Evolutionary conservation across 2,113 vertebrate species (phyloP).

Genomic region (Corythornis vintsioides): DNA sequence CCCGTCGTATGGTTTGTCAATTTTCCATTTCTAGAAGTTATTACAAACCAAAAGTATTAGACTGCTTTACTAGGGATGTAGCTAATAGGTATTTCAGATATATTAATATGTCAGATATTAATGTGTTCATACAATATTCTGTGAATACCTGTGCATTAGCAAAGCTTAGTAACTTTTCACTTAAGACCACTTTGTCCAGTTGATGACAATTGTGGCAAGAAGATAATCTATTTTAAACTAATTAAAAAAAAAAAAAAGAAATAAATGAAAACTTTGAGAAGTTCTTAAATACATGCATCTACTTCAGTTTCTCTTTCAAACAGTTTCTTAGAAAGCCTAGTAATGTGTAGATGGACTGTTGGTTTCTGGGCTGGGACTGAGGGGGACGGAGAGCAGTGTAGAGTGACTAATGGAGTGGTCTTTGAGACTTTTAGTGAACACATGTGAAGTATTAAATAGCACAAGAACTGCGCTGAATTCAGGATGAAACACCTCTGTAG

Average conservation of each 20-base stretch:
- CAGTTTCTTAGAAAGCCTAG: neutral
- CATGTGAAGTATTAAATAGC: neutral
- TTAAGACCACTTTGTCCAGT: neutral
- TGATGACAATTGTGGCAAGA: neutral
- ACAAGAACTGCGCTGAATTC: neutral
- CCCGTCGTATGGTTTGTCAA: too few relatives aligned
- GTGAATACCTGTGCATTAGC: neutral
- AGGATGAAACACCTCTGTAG: neutral
- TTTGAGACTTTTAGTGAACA: neutral
- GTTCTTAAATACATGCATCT: neutral
- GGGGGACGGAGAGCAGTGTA: neutral
- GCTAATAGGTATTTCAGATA: neutral
- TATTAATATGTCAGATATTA: neutral
- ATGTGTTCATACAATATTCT: neutral
- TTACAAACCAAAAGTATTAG: neutral
- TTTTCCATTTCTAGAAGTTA: neutral
- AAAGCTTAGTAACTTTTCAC: neutral
- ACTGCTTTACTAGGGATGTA: neutral
- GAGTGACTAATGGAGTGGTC: neutral
- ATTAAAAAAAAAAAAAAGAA: neutral
- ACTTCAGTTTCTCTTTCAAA: neutral
- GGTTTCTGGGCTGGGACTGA: neutral
- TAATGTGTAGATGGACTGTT: neutral
- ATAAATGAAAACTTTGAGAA: too few relatives aligned
- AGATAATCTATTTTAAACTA: neutral